Conservation (phyloP, 2,797 vertebrate species). For the Bryconaethiops microstoma region DNA sequence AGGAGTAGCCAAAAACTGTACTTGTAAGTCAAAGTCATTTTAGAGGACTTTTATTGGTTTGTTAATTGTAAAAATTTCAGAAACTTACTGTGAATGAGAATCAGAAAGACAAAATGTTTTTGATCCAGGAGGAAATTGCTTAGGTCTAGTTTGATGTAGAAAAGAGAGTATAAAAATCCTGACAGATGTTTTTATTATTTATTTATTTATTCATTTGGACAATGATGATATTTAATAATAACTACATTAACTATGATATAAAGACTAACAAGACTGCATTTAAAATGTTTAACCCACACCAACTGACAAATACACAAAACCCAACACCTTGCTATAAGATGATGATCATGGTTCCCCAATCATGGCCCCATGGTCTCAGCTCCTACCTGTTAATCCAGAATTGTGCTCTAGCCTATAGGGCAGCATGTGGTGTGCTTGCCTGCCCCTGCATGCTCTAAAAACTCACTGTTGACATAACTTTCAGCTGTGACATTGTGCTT, state of each 20-base stretch:
- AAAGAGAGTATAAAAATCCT: no score
- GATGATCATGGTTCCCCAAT: conserved; percentile 37
- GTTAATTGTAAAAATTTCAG: no score
- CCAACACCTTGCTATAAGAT: conserved; percentile 22
- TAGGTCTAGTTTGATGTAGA: no score
- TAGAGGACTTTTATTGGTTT: no score
- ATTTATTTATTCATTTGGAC: no score
- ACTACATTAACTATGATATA: not conserved
- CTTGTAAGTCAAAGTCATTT: no score
- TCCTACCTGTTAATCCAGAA: conserved; percentile 48
- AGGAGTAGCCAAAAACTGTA: no score
- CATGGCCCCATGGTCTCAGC: conserved; percentile 11
- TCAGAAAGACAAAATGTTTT: no score
- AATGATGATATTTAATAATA: not conserved
- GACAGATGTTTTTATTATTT: no score
- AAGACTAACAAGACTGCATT: conserved; percentile 51
- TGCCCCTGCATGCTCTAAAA: conserved; percentile 69
- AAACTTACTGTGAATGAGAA: no score
- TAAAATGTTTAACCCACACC: conserved; percentile 27
- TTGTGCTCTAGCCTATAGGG: conserved; percentile 32
- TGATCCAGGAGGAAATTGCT: no score
- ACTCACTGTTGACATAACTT: conserved; percentile 59
- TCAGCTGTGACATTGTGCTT: conserved; percentile 52
- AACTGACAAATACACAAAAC: conserved; percentile 8
- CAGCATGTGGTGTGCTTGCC: conserved; percentile 51